Evolutionary conservation across 2,888 invertebrate species (phyloP), one percentile per base, ranked within the genome.

Genomic region (Nymphalis urticae): DNA sequence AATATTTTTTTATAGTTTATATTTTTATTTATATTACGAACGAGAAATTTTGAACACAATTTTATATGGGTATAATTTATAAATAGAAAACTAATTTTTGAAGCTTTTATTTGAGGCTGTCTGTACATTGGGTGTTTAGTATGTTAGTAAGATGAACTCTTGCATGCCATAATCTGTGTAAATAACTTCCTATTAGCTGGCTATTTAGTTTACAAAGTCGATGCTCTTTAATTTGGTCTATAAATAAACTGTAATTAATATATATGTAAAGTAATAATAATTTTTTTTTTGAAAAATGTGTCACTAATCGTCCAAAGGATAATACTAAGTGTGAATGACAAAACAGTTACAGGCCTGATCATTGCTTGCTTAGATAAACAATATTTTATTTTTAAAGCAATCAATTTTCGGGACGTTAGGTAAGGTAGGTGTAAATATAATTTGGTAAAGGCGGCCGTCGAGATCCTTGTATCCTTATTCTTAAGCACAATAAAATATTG

Each of bases 401-500:
- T 60, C 13, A 47, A 47, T 21, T 19, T 16, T 60, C 21, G 16
- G 16, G 13, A 17, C 47, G 13, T 42, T 6, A 7, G 5, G 42
- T 42, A 4, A 13, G 13, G 8, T 61, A 4, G 1, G 60, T 64
- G 62, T 64, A 71, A 42, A 62, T 42, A 16, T 73, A 73, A 75
- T 70, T 54, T 63, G 51, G 66, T 72, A 27, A 65, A 61, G 68
- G 58, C 64, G 71, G 53, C 10, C 70, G 48, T 70, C 66, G 69
- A 54, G 69, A 54, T 36, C 7, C 50, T n/a, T 72, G 69, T 71
- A 72, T 75, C 78, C 78, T 42, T 58, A 42, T 42, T 42, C 42
- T 75, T 79, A 78, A 76, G 75, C 74, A 75, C 71, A 88, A 87
- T 88, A 88, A 87, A 88, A 75, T 75, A 76, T 82, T 83, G 75